phyloP scores from a whole-genome alignment of 92 coral and sea anemone genomes.

The Metridium senile region DNA sequence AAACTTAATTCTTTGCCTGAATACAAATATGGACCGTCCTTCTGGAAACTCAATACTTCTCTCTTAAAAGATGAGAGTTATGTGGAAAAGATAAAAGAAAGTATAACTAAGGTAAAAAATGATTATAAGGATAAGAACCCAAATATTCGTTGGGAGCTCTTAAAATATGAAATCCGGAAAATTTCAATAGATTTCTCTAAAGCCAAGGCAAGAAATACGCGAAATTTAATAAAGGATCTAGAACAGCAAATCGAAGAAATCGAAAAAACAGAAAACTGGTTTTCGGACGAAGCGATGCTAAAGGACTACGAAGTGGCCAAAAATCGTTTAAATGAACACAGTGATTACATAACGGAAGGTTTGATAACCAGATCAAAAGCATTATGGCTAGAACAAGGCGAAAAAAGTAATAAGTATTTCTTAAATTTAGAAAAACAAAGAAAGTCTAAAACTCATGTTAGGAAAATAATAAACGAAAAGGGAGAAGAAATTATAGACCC shows the following conservation, averaged over 20 bases:
- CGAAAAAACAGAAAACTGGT: constrained; percentile 7
- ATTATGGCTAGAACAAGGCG: constrained; percentile 10
- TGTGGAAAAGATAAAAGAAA: constrained; percentile 13
- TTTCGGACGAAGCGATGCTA: neutral
- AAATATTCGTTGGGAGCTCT: constrained; percentile 37
- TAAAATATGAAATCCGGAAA: constrained; percentile 49
- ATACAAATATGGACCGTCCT: constrained; percentile 31
- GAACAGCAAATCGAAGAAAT: constrained; percentile 1
- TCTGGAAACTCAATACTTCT: constrained; percentile 43
- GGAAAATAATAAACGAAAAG: neutral
- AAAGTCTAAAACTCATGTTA: too few species aligned
- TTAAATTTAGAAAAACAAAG: too few species aligned
- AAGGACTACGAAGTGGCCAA: neutral
- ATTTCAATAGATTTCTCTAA: constrained; percentile 24
- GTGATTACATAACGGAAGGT: constrained; percentile 16
- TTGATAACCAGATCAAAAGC: constrained; percentile 18
- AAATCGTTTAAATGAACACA: constrained; percentile 3
- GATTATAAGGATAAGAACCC: constrained; percentile 29
- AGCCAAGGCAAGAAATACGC: constrained; percentile 24
- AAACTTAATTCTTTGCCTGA: constrained; percentile 26
- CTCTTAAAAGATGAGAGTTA: constrained; percentile 22
- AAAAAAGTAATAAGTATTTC: too few species aligned
- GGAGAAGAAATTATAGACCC: neutral
- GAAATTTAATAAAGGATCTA: constrained; percentile 6
- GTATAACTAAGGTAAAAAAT: neutral